phyloP scores from a whole-genome alignment of 2,888 invertebrate genomes.

The Ophion slaviceki region DNA sequence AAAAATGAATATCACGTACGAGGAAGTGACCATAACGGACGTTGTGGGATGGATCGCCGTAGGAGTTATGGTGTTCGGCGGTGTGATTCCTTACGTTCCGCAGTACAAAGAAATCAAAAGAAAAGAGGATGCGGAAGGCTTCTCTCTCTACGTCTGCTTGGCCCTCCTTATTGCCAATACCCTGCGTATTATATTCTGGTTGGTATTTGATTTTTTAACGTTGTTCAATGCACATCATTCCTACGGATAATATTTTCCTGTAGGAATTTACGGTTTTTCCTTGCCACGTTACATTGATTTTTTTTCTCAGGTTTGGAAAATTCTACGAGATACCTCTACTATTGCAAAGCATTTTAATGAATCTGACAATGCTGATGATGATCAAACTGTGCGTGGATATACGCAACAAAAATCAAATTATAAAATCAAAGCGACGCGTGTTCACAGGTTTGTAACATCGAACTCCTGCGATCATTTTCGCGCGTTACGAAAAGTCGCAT shows the following conservation, averaged over 20 bases:
- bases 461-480: background rate
- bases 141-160: conserved; percentile 98
- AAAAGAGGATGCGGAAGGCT: conserved; percentile 97
- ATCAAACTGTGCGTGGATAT: conserved; percentile 96
- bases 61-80: conserved; percentile 97
- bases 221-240: background rate
- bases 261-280: too few species aligned
- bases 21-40: conserved; percentile 89
- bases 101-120: conserved; percentile 97
- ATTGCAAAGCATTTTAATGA: conserved; percentile 99
- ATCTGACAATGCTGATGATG: conserved; percentile 97
- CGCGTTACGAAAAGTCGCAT: background rate
- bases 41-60: conserved; percentile 92
- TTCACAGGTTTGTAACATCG: conserved; percentile 90
- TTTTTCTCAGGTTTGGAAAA: conserved; percentile 95
- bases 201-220: conserved; percentile 81
- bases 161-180: conserved; percentile 98
- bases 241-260: background rate
- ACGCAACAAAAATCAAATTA: conserved; percentile 91
- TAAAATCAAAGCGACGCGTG: conserved; percentile 90
- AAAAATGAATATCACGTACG: conserved; percentile 72
- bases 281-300: background rate
- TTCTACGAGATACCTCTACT: conserved; percentile 97
- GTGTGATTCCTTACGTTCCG: conserved; percentile 97
- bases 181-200: conserved; percentile 99